These are phyloP conservation scores for Crotophaga sulcirostris DNA, from an alignment of 2,113 vertebrate species.

Conservation along the genomic window DNA sequence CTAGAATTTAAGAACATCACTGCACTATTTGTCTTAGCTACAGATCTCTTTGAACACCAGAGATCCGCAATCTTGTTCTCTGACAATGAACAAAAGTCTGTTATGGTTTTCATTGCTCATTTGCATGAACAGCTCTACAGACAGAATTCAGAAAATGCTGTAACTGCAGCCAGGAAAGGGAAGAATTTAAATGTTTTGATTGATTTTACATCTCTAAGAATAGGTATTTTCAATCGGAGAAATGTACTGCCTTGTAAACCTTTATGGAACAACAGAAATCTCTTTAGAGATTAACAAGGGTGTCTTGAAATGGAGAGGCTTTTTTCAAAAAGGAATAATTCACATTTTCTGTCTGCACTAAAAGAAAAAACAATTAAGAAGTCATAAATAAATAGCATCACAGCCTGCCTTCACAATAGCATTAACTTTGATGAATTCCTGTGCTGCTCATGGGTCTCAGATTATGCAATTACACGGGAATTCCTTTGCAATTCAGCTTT, in stretches of 20 bases:
- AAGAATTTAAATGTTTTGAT: not conserved
- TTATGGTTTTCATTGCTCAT: not conserved
- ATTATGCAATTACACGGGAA: constrained; percentile 13
- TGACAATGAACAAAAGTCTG: too few species aligned
- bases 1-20: not conserved
- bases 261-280: not conserved
- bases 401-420: not conserved
- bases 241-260: not conserved
- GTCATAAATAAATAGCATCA: not conserved
- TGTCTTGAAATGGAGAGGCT: not conserved
- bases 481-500: not conserved
- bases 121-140: not conserved
- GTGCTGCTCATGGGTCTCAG: not conserved
- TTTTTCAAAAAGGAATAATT: not conserved
- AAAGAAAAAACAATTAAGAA: not conserved
- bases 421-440: constrained; percentile 1
- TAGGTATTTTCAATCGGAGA: not conserved
- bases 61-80: not conserved
- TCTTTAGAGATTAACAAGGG: not conserved
- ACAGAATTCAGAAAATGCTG: not conserved
- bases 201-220: not conserved
- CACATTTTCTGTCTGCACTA: not conserved
- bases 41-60: not conserved
- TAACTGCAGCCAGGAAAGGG: not conserved
- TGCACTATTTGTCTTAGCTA: not conserved